Evolutionary conservation across 2,888 invertebrate species (phyloP), one percentile per base, ranked within the genome.

Genomic region (Mycalesis mineus): DNA sequence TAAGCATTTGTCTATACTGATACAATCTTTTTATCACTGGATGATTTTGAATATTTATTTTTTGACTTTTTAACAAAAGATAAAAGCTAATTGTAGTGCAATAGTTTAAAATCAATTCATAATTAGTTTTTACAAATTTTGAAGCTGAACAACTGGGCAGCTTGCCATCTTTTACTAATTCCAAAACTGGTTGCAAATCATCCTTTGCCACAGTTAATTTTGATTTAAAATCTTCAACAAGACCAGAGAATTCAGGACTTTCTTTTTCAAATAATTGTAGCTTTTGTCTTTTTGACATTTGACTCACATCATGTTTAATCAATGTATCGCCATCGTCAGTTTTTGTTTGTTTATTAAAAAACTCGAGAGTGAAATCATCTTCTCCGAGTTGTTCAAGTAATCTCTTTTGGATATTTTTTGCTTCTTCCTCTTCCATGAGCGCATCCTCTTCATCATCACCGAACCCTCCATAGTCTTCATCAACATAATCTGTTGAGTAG

Each of bases 401-500:
- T 67, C 95, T 91, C 71, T 93, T 91, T 73, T 97, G 97, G 58
- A 97, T 94, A 64, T 92, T 93, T 74, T 92, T 92, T 0, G 96
- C 97, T 87, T 97, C 97, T 69, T 94, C 91, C 77, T 96, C 96
- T 82, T 97, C 97, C 83, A 87, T 82, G 61, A 94, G 89, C 62
- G 94, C 93, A 5, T 96, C 96, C 65, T 93, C 88, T 68, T 94
- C 93, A 66, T 94, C 93, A 72, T 84, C 75, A 39, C 92, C 93
- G 73, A 87, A 90, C 66, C 94, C 93, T 45, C 94, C 92, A 88
- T 95, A 96, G 82, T 97, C 97, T 70, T 94, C 92, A 88, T 97
- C 97, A 13, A 96, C 93, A 82, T 95, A 97, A 86, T 97, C 97
- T 0, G 97, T 95, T 51, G 95, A 93, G 83, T 97, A 97, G 78